Conservation (phyloP, 2,797 vertebrate genomes). For the Scyliorhinus canicula region DNA sequence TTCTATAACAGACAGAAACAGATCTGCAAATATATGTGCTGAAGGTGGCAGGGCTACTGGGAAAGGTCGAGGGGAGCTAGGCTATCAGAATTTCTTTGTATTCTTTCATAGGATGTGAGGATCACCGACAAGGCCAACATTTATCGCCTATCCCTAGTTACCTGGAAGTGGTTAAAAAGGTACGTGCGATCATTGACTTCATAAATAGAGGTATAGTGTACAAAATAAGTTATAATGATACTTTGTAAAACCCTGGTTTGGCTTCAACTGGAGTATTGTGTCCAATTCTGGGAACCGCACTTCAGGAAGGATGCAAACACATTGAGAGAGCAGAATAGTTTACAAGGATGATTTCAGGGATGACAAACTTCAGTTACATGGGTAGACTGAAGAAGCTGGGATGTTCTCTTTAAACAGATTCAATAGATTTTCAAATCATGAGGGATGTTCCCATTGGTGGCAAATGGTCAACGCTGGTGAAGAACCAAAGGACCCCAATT, state of each 20-base stretch:
- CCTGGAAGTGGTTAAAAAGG: not conserved
- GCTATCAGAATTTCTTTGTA: not conserved
- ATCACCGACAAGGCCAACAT: too few species aligned
- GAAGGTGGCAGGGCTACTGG: too few species aligned
- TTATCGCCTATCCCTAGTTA: too few species aligned
- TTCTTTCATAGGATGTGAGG: too few species aligned
- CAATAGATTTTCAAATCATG: not conserved
- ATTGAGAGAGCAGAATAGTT: too few species aligned
- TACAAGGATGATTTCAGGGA: too few species aligned
- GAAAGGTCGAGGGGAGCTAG: not conserved
- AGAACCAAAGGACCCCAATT: not conserved
- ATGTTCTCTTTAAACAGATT: not conserved
- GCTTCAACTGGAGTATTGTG: not conserved
- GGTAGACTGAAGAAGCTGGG: not conserved
- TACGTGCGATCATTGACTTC: not conserved
- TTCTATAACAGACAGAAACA: not conserved
- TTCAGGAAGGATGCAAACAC: not conserved
- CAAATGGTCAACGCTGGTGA: too few species aligned
- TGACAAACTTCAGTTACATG: too few species aligned
- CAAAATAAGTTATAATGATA: not conserved
- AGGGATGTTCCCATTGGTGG: not conserved
- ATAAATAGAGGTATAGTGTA: too few species aligned
- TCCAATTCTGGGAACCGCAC: not conserved
- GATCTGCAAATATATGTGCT: not conserved
- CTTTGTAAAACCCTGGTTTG: not conserved